These are phyloP conservation scores for Spilogale gracilis DNA, from an alignment of 2,113 vertebrate species.

Conservation along the genomic window DNA sequence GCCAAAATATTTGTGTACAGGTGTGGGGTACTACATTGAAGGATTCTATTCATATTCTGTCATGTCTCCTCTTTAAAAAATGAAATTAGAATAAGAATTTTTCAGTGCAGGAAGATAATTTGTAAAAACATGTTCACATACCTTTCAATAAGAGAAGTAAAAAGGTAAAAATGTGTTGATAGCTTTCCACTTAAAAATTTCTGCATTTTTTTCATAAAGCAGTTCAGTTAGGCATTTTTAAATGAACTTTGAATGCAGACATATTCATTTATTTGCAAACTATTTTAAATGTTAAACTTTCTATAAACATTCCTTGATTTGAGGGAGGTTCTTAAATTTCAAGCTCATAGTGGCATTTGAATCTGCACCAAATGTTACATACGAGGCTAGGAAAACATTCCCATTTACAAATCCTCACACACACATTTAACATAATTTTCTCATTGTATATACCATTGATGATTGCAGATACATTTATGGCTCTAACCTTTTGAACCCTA, in stretches of 20 bases:
- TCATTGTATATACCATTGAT: neutral
- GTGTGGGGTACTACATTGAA: neutral
- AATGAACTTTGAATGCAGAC: neutral
- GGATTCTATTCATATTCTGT: neutral
- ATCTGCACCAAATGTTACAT: neutral
- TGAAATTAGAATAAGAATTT: neutral
- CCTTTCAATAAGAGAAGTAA: slow-evolving; percentile 40
- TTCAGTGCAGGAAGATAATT: neutral
- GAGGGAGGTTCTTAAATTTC: slow-evolving; percentile 42
- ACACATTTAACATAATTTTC: neutral
- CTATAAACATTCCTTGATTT: slow-evolving; percentile 36
- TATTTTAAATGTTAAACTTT: slow-evolving; percentile 56
- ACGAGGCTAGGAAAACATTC: neutral
- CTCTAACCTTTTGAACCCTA: neutral
- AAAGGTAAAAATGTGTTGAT: slow-evolving; percentile 16
- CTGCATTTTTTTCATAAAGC: slow-evolving; percentile 3
- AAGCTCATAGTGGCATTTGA: neutral
- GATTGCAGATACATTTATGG: neutral
- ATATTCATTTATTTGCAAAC: slow-evolving; percentile 31
- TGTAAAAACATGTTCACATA: slow-evolving; percentile 9
- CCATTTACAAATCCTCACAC: neutral
- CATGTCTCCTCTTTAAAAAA: neutral
- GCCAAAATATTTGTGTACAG: neutral
- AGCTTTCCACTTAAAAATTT: neutral
- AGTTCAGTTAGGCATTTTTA: slow-evolving; percentile 19